Base-by-base conservation (phyloP, 2,888 invertebrate species). In the Mimachlamys varia region DNA sequence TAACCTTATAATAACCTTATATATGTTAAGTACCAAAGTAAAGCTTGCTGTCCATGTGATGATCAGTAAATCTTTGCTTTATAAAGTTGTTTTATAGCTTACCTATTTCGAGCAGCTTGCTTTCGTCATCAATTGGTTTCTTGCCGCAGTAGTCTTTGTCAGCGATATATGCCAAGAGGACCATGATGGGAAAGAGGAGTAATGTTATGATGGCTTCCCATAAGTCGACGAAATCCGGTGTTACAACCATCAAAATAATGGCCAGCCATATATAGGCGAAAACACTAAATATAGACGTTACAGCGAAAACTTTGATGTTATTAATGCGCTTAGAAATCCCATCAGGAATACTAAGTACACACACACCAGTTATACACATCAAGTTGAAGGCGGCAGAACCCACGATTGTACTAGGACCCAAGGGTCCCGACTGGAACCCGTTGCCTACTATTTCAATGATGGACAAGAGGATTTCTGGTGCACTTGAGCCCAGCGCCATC, bases 261-360 rank as follows among this genome's bases (percentile, higher is more conserved):
- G 97, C 96, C 53, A 97, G 96, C 97, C 97, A 97, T 88, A 97
- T 94, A 95, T 97, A 97, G 15, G 97, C 97, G 92, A 97, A 97
- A 37, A 97, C 94, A 49, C 96, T 96, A 94, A 96, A 97, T 58
- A 95, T 93, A 10, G 97, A 95, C 0, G 97, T 97, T n/a, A 96
- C 95, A 12, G 94, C 92, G 92, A 97, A 97, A 89, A 97, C 97
- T 94, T 97, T 97, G 91, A 97, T 96, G 87, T 96, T 94, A 53
- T 96, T 95, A 90, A 97, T 97, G n/a, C 95, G 94, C 55, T 97
- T 94, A 0, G 94, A 94, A 93, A 97, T 97, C 0, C 96, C 96
- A 12, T 94, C 93, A 0, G 97, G 97, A 22, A 97, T 96, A 7
- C 97, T 95, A 50, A 97, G 92, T 0, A 97, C 96, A 93, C 97